These are phyloP conservation scores for Aphidius colemani DNA, from an alignment of 2,888 invertebrate species.

Conservation along the genomic window DNA sequence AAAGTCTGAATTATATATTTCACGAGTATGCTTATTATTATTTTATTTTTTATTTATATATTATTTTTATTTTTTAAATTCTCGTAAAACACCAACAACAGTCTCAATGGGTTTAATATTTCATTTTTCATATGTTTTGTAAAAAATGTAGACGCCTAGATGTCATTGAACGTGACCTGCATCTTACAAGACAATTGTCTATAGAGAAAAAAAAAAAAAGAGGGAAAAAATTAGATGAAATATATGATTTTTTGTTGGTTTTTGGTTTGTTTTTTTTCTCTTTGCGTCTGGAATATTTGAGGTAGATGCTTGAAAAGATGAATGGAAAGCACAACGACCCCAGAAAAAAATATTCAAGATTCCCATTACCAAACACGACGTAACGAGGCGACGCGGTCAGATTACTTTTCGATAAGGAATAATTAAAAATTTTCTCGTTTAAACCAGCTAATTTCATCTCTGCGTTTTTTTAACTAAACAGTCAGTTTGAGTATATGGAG, in stretches of 20 bases:
- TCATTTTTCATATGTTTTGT: constrained; percentile 29
- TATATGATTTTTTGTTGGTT: constrained; percentile 24
- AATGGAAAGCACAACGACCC: constrained; percentile 23
- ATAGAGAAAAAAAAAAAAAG: constrained; percentile 19
- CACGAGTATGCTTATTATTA: constrained; percentile 39
- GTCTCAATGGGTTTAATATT: constrained; percentile 32
- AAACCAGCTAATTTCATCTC: constrained; percentile 57
- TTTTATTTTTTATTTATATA: neutral
- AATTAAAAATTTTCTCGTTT: constrained; percentile 62
- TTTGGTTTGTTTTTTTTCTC: neutral
- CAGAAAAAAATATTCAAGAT: constrained; percentile 21
- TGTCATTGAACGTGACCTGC: constrained; percentile 15
- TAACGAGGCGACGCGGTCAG: constrained; percentile 40
- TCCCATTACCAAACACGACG: constrained; percentile 17
- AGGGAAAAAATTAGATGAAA: constrained; percentile 25
- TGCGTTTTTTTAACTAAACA: constrained; percentile 34
- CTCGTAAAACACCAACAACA: constrained; percentile 14
- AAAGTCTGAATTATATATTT: constrained; percentile 54
- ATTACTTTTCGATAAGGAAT: constrained; percentile 62
- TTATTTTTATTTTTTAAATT: neutral
- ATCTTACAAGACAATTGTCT: neutral
- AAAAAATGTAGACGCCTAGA: constrained; percentile 8
- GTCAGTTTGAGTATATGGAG: constrained; percentile 28
- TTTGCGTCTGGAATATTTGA: constrained; percentile 1
- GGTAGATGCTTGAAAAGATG: constrained; percentile 24